Evolutionary conservation across 53 echinoderm and acorn worm genomes (phyloP).

Genomic region (Antedon mediterranea): DNA sequence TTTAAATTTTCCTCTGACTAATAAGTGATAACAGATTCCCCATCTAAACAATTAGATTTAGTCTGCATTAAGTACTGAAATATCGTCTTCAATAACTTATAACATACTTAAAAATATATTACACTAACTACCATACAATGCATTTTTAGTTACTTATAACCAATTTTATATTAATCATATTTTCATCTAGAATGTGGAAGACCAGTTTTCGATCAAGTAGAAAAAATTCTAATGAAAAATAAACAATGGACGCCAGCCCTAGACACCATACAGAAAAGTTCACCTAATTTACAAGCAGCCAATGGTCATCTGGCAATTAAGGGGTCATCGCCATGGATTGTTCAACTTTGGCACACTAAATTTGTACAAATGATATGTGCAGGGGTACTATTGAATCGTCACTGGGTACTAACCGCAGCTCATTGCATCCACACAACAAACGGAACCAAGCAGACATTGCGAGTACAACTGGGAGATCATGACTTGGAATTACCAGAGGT

Average conservation of each 20-base stretch:
- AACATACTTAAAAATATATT: too few species aligned
- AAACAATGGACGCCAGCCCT: neutral
- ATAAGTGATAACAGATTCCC: too few species aligned
- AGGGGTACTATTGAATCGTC: constrained; percentile 47
- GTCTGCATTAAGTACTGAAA: too few species aligned
- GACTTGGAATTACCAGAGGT: constrained; percentile 27
- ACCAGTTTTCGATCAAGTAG: neutral
- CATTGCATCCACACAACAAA: constrained; percentile 27
- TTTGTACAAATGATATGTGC: constrained; percentile 33
- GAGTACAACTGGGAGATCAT: constrained; percentile 63
- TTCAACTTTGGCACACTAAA: constrained; percentile 26
- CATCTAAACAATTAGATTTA: too few species aligned
- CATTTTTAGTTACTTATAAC: too few species aligned
- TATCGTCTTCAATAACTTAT: too few species aligned
- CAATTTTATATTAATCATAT: neutral
- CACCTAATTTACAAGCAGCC: neutral
- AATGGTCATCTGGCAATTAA: constrained; percentile 30
- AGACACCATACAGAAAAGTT: neutral
- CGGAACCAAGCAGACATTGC: neutral
- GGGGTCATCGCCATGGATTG: constrained; percentile 84
- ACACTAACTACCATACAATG: too few species aligned
- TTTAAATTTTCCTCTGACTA: too few species aligned
- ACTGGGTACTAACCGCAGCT: constrained; percentile 70
- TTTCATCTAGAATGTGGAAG: neutral
- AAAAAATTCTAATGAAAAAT: neutral